phyloP scores from a whole-genome alignment of 2,797 vertebrate genomes.

The Australoheros facetus region DNA sequence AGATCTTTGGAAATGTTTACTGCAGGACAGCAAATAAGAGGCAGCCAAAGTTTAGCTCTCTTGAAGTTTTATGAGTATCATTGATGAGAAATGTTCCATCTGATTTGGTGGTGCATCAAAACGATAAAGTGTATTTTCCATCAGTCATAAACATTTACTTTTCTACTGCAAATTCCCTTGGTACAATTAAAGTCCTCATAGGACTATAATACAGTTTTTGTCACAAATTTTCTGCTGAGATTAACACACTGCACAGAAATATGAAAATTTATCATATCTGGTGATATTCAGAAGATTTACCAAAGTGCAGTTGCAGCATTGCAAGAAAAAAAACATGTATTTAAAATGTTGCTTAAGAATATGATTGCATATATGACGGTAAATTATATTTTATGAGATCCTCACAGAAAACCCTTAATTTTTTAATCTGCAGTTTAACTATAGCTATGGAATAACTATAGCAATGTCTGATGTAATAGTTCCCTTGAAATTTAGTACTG shows the following conservation, averaged over 20 bases:
- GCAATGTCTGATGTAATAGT: background rate
- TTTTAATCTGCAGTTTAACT: background rate
- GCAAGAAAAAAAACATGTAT: background rate
- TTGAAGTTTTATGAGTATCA: slow-evolving; percentile 1
- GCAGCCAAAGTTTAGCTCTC: background rate
- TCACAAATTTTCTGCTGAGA: background rate
- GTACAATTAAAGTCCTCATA: background rate
- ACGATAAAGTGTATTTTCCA: background rate
- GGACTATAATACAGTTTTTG: background rate
- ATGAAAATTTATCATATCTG: too few relatives aligned
- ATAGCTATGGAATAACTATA: background rate
- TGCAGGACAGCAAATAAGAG: slow-evolving; percentile 12
- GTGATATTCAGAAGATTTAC: background rate
- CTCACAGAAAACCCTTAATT: too few relatives aligned
- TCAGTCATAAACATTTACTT: rapidly evolving
- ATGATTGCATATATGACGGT: background rate
- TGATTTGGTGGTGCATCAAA: background rate
- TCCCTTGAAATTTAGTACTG: background rate
- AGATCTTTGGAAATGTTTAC: slow-evolving; percentile 34
- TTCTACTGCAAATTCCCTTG: background rate
- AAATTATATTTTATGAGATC: too few relatives aligned
- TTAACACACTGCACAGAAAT: background rate
- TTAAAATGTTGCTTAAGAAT: background rate
- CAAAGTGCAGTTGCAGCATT: too few relatives aligned
- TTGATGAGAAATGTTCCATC: slow-evolving; percentile 2